Conservation (phyloP, 2,888 invertebrate genomes). For the Drosophila monieri region DNA sequence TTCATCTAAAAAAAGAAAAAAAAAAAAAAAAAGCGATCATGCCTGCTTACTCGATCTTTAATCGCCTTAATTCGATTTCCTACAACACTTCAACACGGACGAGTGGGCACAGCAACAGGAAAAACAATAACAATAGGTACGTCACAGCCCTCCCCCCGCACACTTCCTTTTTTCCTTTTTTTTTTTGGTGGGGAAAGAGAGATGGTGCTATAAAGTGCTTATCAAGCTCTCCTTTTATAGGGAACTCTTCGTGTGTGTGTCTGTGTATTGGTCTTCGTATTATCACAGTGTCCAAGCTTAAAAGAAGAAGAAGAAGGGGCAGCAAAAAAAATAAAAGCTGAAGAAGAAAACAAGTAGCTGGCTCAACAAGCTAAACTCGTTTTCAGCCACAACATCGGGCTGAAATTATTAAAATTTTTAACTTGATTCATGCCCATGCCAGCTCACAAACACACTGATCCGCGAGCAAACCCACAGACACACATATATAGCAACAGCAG, state of each 20-base stretch:
- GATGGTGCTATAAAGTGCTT: constrained; percentile 29
- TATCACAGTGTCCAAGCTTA: constrained; percentile 40
- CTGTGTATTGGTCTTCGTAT: constrained; percentile 48
- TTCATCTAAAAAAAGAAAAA: background rate
- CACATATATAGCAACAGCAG: constrained; percentile 39
- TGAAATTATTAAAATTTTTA: constrained; percentile 74
- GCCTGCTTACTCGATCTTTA: constrained; percentile 44
- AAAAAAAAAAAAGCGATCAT: constrained; percentile 1
- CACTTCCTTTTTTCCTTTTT: background rate
- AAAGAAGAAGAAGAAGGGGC: constrained; percentile 21
- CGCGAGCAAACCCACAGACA: constrained; percentile 21
- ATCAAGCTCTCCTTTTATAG: constrained; percentile 40
- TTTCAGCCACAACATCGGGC: constrained; percentile 60
- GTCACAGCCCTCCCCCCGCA: constrained; percentile 47
- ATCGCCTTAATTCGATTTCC: constrained; percentile 69
- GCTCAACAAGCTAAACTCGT: constrained; percentile 75
- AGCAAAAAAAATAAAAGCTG: constrained; percentile 4
- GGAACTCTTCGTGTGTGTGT: constrained; percentile 35
- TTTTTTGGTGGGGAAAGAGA: constrained; percentile 7
- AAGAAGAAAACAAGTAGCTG: constrained; percentile 69
- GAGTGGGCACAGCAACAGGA: constrained; percentile 23
- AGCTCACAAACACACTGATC: constrained; percentile 38
- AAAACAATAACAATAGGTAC: constrained; percentile 49
- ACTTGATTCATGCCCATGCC: constrained; percentile 71
- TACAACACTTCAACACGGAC: constrained; percentile 56